Base-by-base conservation (phyloP, 1,140 invertebrate genomes). In the Platyscapa corneri region DNA sequence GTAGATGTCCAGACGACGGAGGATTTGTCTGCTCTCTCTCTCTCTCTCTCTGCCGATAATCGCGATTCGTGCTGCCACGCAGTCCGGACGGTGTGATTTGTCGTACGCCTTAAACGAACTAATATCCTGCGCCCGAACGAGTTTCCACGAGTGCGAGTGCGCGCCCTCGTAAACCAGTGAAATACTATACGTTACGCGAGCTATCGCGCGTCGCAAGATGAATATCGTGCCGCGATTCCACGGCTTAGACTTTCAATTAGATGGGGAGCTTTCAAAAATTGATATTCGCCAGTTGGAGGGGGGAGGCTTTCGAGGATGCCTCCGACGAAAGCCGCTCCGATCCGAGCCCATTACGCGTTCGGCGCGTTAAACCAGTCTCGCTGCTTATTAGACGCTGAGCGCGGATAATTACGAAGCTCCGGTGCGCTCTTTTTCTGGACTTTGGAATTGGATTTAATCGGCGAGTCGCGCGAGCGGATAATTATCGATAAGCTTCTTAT, bases 101-200 rank as follows among this genome's bases (percentile, higher is more conserved):
- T 83, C 82, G 72, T 65, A 65, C 82, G 37, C 39, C 56, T 83
- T 70, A 77, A 76, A 77, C 53, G 53, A 77, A 83, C 82, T 83
- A 83, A 83, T 83, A 83, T 74, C 46, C 70, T 23, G 39, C 79
- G 65, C 39, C 23, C 70, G 72, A 83, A 76, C 82, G 82, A 83
- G 82, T 83, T 83, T 64, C 49, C 53, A 8, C 37, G 53, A 60
- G 32, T 27, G 37, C 37, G 18, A 60, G 53, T 18, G 32, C 1
- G 75, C 30, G 18, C 32, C 46, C 64, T 77, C 53, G 27, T 60
- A 78, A 78, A 78, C 75, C 77, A 72, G 42, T 46, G 65, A 82
- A 77, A 77, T 78, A 82, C 80, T 39, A 37, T 56, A 82, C 56
- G 67, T n/a, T n/a, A 32, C 70, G 49, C 46, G 49, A 74, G 18